Conservation (phyloP, 2,888 invertebrate genomes). For the Meiosimyza platycephala region DNA sequence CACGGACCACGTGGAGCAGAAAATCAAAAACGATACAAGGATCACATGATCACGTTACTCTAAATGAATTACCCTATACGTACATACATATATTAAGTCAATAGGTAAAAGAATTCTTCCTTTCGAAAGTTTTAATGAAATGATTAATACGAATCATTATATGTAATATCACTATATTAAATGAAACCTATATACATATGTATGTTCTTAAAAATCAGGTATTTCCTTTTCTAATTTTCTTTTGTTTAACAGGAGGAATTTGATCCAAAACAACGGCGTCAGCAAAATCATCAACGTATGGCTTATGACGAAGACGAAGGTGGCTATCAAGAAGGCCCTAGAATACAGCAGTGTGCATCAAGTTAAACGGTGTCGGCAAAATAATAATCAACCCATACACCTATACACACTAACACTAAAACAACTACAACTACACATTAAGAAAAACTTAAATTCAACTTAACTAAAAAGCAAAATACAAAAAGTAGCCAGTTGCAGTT, state of each 20-base stretch:
- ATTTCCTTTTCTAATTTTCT: neutral
- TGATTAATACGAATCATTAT: no score
- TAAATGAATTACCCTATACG: no score
- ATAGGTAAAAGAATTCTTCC: no score
- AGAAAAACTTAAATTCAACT: conserved; percentile 16
- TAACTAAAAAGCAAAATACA: conserved; percentile 5
- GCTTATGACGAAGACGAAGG: conserved; percentile 86
- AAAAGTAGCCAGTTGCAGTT: conserved; percentile 22
- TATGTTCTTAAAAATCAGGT: no score
- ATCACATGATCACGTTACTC: no score
- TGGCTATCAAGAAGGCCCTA: conserved; percentile 73
- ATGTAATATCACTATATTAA: no score
- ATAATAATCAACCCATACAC: conserved; percentile 18
- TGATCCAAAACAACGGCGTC: conserved; percentile 80
- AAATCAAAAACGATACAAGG: no score
- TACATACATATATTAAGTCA: no score
- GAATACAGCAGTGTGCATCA: conserved; percentile 83
- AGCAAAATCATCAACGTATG: conserved; percentile 71
- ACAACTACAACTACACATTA: conserved; percentile 29
- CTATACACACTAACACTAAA: conserved; percentile 26
- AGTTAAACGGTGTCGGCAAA: conserved; percentile 69
- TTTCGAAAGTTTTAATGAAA: no score
- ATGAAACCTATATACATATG: no score
- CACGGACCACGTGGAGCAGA: no score
- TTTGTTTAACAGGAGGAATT: conserved; percentile 71